Base-by-base conservation (phyloP, 2,888 invertebrate species). In the Ormyrus rosae region DNA sequence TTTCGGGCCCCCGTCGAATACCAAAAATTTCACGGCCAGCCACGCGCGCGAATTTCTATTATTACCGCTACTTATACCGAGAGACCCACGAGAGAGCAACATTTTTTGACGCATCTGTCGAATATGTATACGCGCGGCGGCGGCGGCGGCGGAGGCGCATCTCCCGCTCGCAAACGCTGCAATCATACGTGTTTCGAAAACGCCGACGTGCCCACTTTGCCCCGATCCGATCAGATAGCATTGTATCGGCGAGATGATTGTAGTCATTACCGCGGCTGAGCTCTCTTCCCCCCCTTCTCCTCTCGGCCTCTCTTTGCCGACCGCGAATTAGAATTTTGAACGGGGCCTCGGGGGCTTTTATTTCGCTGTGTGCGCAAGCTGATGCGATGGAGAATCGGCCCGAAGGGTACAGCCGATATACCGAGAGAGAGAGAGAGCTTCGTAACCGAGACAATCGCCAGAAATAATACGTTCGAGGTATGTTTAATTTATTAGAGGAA, bases 241-340 rank as follows among this genome's bases (percentile, higher is more conserved):
- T 87, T 89, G 86, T 88, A 88, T 87, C 87, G 86, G 84, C 78
- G 85, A 82, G 87, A 87, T 88, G 90, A 90, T 90, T 89, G 86
- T 86, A 88, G 89, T 90, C 85, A 89, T 90, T 89, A 90, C 85
- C 80, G 84, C 77, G 5, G 11, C 53, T 11, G 9, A 19, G 19
- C 45, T 45, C 51, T 82, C 58, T 71, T 19, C 19, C 69, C 75
- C 67, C 64, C 19, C 80, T 82, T 19, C 19, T 19, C 19, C 76
- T 78, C 65, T 55, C 64, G n/a, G 9, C 53, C 67, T 10, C 75
- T 11, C 70, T 67, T 45, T 48, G 60, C 81, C 84, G 84, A 84
- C 84, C 84, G 84, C 84, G 86, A 84, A 85, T 87, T 87, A 86
- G 86, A 86, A 86, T 86, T 86, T 86, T 77, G 69, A 81, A 69